Base-by-base conservation (phyloP, 2,888 invertebrate species). In the Melanargia galathea region DNA sequence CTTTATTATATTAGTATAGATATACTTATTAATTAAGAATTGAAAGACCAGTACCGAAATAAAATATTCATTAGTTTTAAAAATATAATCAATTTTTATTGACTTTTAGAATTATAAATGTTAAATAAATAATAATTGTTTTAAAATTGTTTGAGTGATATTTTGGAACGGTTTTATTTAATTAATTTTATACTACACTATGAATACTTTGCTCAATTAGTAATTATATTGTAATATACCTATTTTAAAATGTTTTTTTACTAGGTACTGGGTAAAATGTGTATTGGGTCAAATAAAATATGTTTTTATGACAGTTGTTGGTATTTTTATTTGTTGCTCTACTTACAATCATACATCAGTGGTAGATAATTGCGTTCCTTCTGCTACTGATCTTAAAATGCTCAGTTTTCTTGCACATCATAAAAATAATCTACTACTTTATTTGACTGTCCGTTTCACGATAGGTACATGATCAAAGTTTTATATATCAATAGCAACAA, bases 31-130 rank as follows among this genome's bases (percentile, higher is more conserved):
- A 33, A 52, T 46, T 60, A 49, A 61, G 45, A 26, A 49, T 33
- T 18, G 16, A 51, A 64, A 60, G 52, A 75, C 89, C 88, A 84
- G 88, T 89, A 87, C 88, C 89, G 79, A 84, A 82, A 10, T 78
- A 75, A 78, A 82, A 88, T 88, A 87, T 78, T 88, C 88, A 85
- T 70, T 64, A 64, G 8, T 33, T 56, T 54, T 45, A 57, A 24
- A 51, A 49, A 38, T 61, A 26, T 22, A 40, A 16, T 38, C n/a
- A n/a, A 26, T 38, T 59, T 22, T n/a, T 58, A 20, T 18, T 4
- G 10, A 30, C 33, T 20, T 20, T 33, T 20, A 35, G 16, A 30
- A 10, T 49, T n/a, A n/a, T n/a, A n/a, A n/a, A n/a, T n/a, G n/a
- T n/a, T n/a, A n/a, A n/a, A n/a, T n/a, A n/a, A n/a, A 5, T 46